Evolutionary conservation across 2,113 vertebrate genomes (phyloP).

Genomic region (Nematolebias whitei): DNA sequence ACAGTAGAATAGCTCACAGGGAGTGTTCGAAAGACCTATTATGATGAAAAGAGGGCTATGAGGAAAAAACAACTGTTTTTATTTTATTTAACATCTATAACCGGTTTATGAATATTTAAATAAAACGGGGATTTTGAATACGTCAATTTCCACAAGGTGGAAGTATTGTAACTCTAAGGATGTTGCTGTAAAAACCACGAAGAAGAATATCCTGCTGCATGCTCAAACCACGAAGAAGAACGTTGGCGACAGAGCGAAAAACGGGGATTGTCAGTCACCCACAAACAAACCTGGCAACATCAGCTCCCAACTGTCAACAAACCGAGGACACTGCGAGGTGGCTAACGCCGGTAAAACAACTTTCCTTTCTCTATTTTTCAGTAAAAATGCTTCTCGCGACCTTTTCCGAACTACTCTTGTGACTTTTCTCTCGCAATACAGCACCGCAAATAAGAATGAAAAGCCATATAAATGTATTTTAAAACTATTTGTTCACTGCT

Average conservation of each 20-base stretch:
- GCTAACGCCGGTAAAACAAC: slow-evolving; percentile 30
- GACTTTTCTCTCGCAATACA: neutral
- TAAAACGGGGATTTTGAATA: neutral
- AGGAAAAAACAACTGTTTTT: too few species aligned
- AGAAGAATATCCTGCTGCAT: too few species aligned
- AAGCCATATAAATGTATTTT: neutral
- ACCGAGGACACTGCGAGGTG: slow-evolving; percentile 14
- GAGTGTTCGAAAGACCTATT: too few species aligned
- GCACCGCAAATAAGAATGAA: neutral
- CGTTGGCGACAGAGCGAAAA: neutral
- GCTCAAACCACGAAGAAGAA: neutral
- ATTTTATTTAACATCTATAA: too few species aligned
- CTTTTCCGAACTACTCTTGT: neutral
- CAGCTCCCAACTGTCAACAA: slow-evolving; percentile 45
- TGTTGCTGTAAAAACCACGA: neutral
- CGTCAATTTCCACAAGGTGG: neutral
- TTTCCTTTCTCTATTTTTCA: slow-evolving; percentile 32
- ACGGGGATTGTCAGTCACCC: slow-evolving; percentile 20
- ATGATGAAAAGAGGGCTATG: too few species aligned
- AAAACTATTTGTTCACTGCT: neutral
- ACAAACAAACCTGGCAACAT: slow-evolving; percentile 56
- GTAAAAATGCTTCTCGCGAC: neutral
- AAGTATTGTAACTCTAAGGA: neutral
- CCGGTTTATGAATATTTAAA: too few species aligned
- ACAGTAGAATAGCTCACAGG: too few species aligned